Percentiles rank a stretch among this genome's conserved stretches.
Evolutionary conservation across 2,888 invertebrate genomes (phyloP).

Genomic region (Mimachlamys varia): DNA sequence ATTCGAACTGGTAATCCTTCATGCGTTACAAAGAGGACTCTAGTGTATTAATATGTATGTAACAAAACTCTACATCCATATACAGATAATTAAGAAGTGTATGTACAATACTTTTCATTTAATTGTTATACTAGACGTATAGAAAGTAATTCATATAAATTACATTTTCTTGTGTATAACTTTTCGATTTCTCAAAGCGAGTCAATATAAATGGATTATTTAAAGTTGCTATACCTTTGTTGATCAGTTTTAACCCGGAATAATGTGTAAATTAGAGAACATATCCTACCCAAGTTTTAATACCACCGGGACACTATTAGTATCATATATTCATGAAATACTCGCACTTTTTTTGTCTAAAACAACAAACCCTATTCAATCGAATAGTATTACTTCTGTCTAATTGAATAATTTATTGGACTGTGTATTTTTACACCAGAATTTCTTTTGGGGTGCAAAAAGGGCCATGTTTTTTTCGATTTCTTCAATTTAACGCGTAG

Average conservation of each 20-base stretch:
- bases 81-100: background rate
- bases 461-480: background rate
- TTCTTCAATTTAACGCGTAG: background rate
- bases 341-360: background rate
- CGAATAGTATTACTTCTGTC: conserved; percentile 7
- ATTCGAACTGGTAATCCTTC: background rate
- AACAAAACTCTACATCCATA: background rate
- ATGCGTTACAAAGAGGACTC: background rate
- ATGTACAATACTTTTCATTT: background rate
- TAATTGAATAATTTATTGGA: conserved; percentile 17
- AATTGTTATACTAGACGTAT: background rate
- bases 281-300: background rate
- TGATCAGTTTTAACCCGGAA: background rate
- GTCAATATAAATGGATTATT: background rate
- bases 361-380: background rate
- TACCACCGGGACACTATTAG: background rate
- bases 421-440: background rate
- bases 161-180: background rate
- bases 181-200: background rate
- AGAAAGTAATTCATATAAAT: background rate
- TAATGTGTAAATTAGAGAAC: background rate
- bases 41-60: background rate
- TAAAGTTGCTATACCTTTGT: background rate
- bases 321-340: background rate
- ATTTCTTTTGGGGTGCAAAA: background rate